phyloP scores from a whole-genome alignment of 2,888 invertebrate species.

The Frankliniella fusca region DNA sequence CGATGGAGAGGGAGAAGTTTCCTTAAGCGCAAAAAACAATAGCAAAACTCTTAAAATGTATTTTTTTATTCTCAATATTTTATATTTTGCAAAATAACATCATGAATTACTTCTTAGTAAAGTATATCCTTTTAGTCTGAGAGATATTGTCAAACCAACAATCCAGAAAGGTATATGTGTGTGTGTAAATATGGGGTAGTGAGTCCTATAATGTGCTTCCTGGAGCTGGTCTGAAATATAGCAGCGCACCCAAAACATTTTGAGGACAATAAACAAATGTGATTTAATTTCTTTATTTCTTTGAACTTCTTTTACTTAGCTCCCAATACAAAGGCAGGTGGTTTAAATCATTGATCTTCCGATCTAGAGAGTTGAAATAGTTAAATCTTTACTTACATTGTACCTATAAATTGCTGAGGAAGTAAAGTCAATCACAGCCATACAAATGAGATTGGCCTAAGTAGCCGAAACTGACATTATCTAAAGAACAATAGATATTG shows the following conservation, averaged over 20 bases:
- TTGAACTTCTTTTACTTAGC: too few relatives aligned
- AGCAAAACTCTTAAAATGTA: neutral
- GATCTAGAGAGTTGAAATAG: neutral
- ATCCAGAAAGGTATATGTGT: too few relatives aligned
- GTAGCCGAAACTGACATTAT: neutral
- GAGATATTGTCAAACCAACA: too few relatives aligned
- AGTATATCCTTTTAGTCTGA: neutral
- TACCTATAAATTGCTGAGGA: neutral
- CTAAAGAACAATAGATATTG: neutral
- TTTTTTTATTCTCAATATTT: neutral
- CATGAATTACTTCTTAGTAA: neutral
- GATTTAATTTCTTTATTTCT: neutral
- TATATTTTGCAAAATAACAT: neutral
- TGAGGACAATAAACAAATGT: neutral
- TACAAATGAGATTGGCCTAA: too few relatives aligned
- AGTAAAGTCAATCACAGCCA: neutral
- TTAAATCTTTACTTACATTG: neutral
- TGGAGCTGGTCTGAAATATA: too few relatives aligned
- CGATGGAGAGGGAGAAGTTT: conserved; percentile 34
- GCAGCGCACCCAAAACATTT: too few relatives aligned
- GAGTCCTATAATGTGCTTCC: too few relatives aligned
- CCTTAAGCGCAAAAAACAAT: conserved; percentile 33
- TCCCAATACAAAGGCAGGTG: too few relatives aligned
- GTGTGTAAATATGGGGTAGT: too few relatives aligned
- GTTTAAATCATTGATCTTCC: too few relatives aligned